Evolutionary conservation across 2,888 invertebrate genomes (phyloP).

Genomic region (Drosophila testacea): DNA sequence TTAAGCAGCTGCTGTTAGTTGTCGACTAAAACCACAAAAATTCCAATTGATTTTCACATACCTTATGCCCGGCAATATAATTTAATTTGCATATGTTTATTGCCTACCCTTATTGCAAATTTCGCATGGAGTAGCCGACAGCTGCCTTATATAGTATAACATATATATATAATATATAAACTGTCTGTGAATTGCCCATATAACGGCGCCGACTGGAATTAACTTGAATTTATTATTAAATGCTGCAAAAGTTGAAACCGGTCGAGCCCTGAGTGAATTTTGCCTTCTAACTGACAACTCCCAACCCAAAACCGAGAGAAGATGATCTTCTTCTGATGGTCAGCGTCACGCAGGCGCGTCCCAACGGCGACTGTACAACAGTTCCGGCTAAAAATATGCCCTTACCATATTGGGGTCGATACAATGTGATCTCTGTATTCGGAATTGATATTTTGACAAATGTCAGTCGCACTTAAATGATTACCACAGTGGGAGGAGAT

Average conservation of each 20-base stretch:
- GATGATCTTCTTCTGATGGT: conserved; percentile 7
- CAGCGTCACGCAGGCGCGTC: conserved; percentile 62
- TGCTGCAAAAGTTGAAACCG: conserved; percentile 58
- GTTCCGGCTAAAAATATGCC: conserved; percentile 61
- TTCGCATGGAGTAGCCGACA: conserved; percentile 18
- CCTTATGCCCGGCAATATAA: conserved; percentile 26
- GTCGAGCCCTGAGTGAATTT: conserved; percentile 36
- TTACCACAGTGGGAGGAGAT: conserved; percentile 5
- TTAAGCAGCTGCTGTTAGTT: conserved; percentile 23
- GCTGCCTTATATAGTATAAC: conserved; percentile 8
- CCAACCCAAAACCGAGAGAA: conserved; percentile 3
- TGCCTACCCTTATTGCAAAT: conserved; percentile 20
- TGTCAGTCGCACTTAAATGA: conserved; percentile 45
- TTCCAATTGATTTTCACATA: conserved; percentile 45
- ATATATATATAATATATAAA: conserved; percentile 2
- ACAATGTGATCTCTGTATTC: conserved; percentile 13
- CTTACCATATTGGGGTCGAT: conserved; percentile 29
- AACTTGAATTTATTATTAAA: conserved; percentile 72
- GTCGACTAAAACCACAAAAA: conserved; percentile 36
- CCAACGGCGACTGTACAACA: conserved; percentile 76
- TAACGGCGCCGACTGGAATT: conserved; percentile 76
- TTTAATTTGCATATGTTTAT: conserved; percentile 48
- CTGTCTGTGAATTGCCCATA: conserved; percentile 58
- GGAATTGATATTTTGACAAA: conserved; percentile 62
- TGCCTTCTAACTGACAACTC: conserved; percentile 1